Evolutionary conservation across 2,113 vertebrate genomes (phyloP), one percentile per base, ranked within the genome.

Genomic region (Pseudonaja textilis): DNA sequence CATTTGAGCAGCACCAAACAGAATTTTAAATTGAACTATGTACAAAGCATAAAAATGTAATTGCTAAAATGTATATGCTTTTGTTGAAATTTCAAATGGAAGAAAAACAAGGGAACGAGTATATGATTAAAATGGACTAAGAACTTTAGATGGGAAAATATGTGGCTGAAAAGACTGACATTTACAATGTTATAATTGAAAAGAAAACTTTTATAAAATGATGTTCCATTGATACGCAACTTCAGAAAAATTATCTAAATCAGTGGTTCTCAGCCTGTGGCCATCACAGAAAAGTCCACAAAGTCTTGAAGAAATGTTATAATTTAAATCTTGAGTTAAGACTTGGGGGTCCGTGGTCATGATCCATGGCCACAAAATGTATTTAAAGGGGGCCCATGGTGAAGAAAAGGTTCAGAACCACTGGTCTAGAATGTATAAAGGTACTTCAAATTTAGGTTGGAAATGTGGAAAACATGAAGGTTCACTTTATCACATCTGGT

Each of bases 241-340:
- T 69, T 29, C 64, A 69, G 29, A 69, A 69, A 69, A 69, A 69
- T 69, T n/a, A 69, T 34, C 64, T 34, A 69, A 26, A 34, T 61
- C 59, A 61, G 25, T 26, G 25, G 10, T 61, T 61, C 59, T 61
- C 25, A 61, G 22, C 59, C 59, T 61, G 25, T 61, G 59, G 25
- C 12, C 1, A 0, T 61, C 59, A 61, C 25, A 61, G 25, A 3
- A 8, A 52, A 10, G 10, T 1, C 25, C 1, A 0, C 1, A 8
- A 29, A 61, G 59, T 23, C 59, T 29, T 61, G 25, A 61, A 59
- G 23, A 25, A 61, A 61, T 29, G 59, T 61, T 61, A 61, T 61
- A 61, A 61, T 52, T 52, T 57, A 57, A 57, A 23, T 57, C 22
- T 57, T 12, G 52, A 54, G 52, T 57, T 57, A 57, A 61, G 25